Base-by-base conservation (phyloP, 2,113 vertebrate species). In the Sigmodon hispidus region DNA sequence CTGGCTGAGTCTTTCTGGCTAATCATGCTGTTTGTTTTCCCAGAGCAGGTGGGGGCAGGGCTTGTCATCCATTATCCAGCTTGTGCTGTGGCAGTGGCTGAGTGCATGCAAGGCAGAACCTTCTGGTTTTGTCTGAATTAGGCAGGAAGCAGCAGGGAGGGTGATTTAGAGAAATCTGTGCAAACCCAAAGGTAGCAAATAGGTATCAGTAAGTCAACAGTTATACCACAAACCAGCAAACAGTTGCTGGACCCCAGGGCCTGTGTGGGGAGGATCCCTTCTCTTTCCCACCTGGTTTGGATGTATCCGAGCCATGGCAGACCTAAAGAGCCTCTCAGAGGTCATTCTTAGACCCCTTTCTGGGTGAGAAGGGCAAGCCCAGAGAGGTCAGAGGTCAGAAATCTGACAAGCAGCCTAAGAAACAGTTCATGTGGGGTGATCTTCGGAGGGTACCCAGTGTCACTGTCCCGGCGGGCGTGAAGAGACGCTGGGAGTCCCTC, bases 111-210 rank as follows among this genome's bases (percentile, higher is more conserved):
- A 36, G 26, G 73, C 91, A 87, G 89, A 94, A 36, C 36, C 5
- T 91, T 95, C 96, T 72, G 87, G 75, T 15, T 94, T 52, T 89
- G 75, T 90, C 52, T 40, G 84, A 77, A 95, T 93, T 67, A 81
- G 52, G 79, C 67, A 40, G 75, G 65, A 91, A 93, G 48, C 80
- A 70, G 94, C 69, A 65, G 90, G 88, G 77, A 89, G 36, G 0
- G 0, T 22, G 69, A 63, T 19, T 19, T 72, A 34, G 93, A 87
- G 48, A 48, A 40, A 26, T 19, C 26, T 94, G 63, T 90, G 91
- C 80, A 93, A 70, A 69, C 57, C 77, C 40, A 45, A 80, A 92
- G 34, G 48, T 87, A 84, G 90, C 94, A 81, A 34, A 22, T 13
- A 81, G 55, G 50, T 7, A 89, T 52, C 50, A 90, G 73, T 55